These are phyloP conservation scores for Sciaenops ocellatus DNA, from an alignment of 2,797 vertebrate species.

Conservation along the genomic window DNA sequence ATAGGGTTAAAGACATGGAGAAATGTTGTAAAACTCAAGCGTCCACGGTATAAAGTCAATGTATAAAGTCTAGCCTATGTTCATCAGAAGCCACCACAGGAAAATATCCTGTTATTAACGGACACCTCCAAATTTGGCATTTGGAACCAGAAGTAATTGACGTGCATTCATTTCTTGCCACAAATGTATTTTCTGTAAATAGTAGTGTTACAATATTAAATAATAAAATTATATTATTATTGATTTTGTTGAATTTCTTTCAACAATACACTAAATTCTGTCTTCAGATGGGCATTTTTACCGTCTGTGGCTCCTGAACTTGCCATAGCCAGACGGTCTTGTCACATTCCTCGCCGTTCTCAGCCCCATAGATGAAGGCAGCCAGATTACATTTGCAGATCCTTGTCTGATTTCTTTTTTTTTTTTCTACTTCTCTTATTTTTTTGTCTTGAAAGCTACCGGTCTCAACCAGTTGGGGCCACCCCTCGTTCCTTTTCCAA, in stretches of 20 bases:
- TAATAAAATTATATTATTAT: too few species aligned
- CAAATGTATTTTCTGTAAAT: not conserved
- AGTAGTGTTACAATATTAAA: too few species aligned
- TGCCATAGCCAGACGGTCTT: not conserved
- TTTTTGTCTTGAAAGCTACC: constrained; percentile 29
- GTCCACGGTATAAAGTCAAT: too few species aligned
- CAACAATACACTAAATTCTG: not conserved
- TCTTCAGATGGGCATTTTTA: not conserved
- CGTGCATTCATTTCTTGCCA: too few species aligned
- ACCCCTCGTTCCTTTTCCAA: constrained; percentile 6
- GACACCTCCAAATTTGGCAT: not conserved
- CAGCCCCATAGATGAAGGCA: constrained; percentile 31
- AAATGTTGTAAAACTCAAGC: too few species aligned
- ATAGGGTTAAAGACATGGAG: too few species aligned
- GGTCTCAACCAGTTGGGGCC: constrained; percentile 33
- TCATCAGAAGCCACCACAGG: too few species aligned
- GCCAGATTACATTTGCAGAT: constrained; percentile 71
- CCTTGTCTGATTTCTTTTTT: constrained; percentile 39
- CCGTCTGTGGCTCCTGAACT: not conserved
- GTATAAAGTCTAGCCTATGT: too few species aligned
- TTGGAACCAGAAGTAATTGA: not conserved
- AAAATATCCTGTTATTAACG: not conserved
- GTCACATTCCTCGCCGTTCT: constrained; percentile 44
- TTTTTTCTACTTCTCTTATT: constrained; percentile 32
- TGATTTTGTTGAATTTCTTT: too few species aligned